Evolutionary conservation across 2,888 invertebrate genomes (phyloP), one percentile per base, ranked within the genome.

Genomic region (Mesoligia furuncula): DNA sequence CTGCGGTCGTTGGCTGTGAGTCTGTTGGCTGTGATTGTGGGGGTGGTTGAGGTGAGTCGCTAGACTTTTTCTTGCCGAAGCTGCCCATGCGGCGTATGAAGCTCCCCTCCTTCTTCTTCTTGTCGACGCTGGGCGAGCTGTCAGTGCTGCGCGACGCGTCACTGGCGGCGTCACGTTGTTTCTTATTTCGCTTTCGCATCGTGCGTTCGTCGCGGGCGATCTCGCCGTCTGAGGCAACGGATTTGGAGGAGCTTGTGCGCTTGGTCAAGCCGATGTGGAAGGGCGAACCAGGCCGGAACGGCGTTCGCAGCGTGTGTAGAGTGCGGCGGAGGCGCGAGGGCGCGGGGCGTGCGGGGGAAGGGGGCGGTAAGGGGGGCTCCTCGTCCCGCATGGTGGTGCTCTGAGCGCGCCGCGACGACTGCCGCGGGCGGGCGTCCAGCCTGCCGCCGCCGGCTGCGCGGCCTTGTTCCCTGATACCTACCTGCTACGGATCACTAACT

Each of bases 111-210:
- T 94, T 95, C 90, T 96, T 96, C 92, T 94, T 94, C 84, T 95
- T 95, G 83, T 95, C 94, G 84, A 92, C 92, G 79, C 90, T 90
- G 82, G 95, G 95, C 84, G 95, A 94, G 83, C 94, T 94, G 89
- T 95, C 95, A 86, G 94, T 93, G 90, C 95, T 95, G 77, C 91
- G 92, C 75, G 94, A 93, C 75, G 93, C 93, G 85, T 92, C 93
- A 87, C 93, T 92, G 83, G 92, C 91, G 84, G 93, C 91, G 80
- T 95, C 94, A 85, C 96, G 96, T 87, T 90, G 91, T 90, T 96
- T 97, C 91, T 96, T 97, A 87, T 94, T 96, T 89, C 96, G 96
- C 93, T 96, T 96, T 90, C 96, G 96, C 95, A 96, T 96, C 93
- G 95, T 96, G 95, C 95, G 95, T 92, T 94, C 95, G 93, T 93